Evolutionary conservation across 2,888 invertebrate genomes (phyloP), one percentile per base, ranked within the genome.

Genomic region (Eurytoma adleriae): DNA sequence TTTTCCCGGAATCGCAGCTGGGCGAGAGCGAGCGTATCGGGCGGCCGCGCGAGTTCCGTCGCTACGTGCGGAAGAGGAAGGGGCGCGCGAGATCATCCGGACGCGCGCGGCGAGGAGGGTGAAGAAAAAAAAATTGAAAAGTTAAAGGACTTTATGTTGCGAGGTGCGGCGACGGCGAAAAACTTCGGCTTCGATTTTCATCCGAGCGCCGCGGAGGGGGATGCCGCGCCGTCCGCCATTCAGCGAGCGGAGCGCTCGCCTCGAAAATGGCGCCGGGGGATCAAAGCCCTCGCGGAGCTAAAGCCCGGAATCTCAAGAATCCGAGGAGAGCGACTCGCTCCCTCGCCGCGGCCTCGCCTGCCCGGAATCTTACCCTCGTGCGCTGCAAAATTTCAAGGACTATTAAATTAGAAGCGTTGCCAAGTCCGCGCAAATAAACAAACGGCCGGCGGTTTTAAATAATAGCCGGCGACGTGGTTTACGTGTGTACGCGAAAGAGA

Each of bases 61-160:
- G 40, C 40, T n/a, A n/a, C n/a, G n/a, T n/a, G n/a, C 40, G 4
- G 4, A 4, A 7, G 40, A 40, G 40, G 40, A 4, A 40, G 7
- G 40, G 40, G 40, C 40, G 40, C 40, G 40, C 4, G 40, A n/a
- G n/a, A n/a, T 40, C 40, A 40, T 40, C 40, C 5, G n/a, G 13
- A 27, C 24, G 18, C 20, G 3, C 40, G n/a, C 54, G 16, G 20
- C 54, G 16, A 24, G 16, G 18, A 14, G 10, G 24, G 13, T 4
- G 20, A 2, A 54, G 13, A 52, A 52, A 62, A 62, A 74, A 57
- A 57, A 67, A 57, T 66, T 57, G 48, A 48, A 68, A 76, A 68
- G 57, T 67, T 76, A 68, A 76, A 76, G 61, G 75, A 68, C 75
- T 68, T 68, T 76, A 68, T 24, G 68, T 30, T 52, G n/a, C 18